phyloP scores from a whole-genome alignment of 2,888 invertebrate species.

The Scaptomyza cyrtandrae region DNA sequence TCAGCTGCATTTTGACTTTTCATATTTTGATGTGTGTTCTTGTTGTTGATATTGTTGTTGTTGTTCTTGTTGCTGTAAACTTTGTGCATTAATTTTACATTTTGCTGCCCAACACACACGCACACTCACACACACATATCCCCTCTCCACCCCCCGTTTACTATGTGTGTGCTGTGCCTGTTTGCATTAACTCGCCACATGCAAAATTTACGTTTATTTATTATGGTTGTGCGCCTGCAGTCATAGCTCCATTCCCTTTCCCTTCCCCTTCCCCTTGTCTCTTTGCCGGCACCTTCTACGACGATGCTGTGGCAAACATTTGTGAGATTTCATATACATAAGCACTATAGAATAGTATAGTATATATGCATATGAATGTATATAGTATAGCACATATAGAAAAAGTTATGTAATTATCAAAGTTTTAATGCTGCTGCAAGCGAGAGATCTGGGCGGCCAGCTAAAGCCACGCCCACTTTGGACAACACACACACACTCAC shows the following conservation, averaged over 20 bases:
- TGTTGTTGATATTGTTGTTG: slow-evolving; percentile 43
- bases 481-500: slow-evolving; percentile 4
- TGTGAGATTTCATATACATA: slow-evolving; percentile 54
- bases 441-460: slow-evolving; percentile 29
- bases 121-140: not conserved
- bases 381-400: slow-evolving; percentile 20
- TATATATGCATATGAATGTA: slow-evolving; percentile 14
- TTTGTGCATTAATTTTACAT: slow-evolving; percentile 82
- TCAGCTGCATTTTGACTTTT: slow-evolving; percentile 44
- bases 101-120: slow-evolving; percentile 47
- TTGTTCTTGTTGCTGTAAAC: slow-evolving; percentile 63
- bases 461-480: slow-evolving; percentile 13
- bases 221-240: slow-evolving; percentile 58
- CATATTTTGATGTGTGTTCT: slow-evolving; percentile 44
- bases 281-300: slow-evolving; percentile 12
- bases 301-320: slow-evolving; percentile 61
- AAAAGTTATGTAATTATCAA: slow-evolving; percentile 79
- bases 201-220: slow-evolving; percentile 79
- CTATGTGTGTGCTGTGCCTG: slow-evolving; percentile 47
- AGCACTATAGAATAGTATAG: not conserved
- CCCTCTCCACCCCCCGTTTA: not conserved
- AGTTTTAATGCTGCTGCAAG: slow-evolving; percentile 71
- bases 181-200: slow-evolving; percentile 79
- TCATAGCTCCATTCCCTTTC: not conserved
- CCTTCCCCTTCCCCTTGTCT: not conserved